A percentile compares a stretch with the other conserved stretches of the same genome.
Conservation (phyloP, 2,113 vertebrate species). For the Salvelinus sp. region DNA sequence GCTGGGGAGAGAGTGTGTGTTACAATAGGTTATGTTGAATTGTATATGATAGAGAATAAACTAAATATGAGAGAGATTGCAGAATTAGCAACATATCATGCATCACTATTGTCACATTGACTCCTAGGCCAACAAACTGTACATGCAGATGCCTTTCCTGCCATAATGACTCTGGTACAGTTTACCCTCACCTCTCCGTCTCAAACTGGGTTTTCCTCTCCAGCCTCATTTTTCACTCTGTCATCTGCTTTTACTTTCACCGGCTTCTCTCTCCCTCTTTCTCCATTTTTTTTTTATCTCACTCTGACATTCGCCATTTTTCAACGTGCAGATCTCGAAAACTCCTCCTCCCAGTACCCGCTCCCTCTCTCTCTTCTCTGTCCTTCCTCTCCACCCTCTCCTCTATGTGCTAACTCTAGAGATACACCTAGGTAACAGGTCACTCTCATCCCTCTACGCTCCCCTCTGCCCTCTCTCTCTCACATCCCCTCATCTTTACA, state of each 20-base stretch:
- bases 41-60: too few species aligned
- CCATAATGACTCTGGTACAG: slow-evolving; percentile 54
- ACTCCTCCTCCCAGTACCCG: slow-evolving; percentile 40
- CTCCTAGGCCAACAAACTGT: too few species aligned
- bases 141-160: slow-evolving; percentile 5
- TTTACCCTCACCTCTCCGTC: slow-evolving; percentile 64
- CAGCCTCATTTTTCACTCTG: slow-evolving; percentile 73
- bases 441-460: slow-evolving; percentile 35
- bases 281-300: slow-evolving; percentile 65
- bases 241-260: slow-evolving; percentile 68
- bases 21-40: slow-evolving; percentile 12
- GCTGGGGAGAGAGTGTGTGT: background rate
- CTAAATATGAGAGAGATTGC: too few species aligned
- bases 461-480: slow-evolving; percentile 25
- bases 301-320: slow-evolving; percentile 76
- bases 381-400: background rate
- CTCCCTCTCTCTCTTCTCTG: slow-evolving; percentile 9
- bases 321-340: slow-evolving; percentile 54
- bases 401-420: too few species aligned
- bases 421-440: too few species aligned
- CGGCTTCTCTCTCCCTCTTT: slow-evolving; percentile 44
- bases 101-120: too few species aligned
- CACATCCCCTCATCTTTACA: slow-evolving; percentile 53
- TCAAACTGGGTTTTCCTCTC: slow-evolving; percentile 71
- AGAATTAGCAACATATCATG: too few species aligned